These are phyloP conservation scores for Pseudococcus viburni DNA, from an alignment of 2,888 invertebrate species.

Conservation along the genomic window DNA sequence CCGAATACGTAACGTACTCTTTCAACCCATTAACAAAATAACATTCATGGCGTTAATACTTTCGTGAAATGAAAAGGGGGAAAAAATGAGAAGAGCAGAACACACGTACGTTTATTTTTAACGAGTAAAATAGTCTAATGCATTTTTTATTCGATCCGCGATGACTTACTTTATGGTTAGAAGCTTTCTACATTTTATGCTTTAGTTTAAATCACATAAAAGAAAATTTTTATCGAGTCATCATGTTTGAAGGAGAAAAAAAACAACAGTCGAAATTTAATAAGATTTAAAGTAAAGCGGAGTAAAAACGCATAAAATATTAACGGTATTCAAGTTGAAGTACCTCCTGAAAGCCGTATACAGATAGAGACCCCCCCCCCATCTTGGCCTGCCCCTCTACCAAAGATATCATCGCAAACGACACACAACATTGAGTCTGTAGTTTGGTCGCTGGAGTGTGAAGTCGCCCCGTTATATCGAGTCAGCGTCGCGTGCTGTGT, in stretches of 20 bases:
- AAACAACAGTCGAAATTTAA: conserved; percentile 32
- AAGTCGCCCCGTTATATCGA: conserved; percentile 47
- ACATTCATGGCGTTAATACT: neutral
- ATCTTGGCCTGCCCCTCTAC: neutral
- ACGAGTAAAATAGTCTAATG: conserved; percentile 22
- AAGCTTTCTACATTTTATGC: conserved; percentile 28
- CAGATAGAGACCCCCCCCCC: neutral
- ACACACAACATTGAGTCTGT: conserved; percentile 23
- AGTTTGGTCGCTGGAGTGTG: conserved; percentile 49
- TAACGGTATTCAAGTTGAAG: conserved; percentile 31
- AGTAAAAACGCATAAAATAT: conserved; percentile 43
- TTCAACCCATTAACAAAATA: conserved; percentile 3
- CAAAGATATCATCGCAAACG: neutral
- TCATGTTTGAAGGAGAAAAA: neutral
- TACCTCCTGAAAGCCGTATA: conserved; percentile 31
- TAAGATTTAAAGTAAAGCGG: conserved; percentile 6
- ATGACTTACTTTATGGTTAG: conserved; percentile 10
- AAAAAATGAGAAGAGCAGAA: neutral
- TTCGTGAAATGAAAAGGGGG: neutral
- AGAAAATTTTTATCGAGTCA: conserved; percentile 26
- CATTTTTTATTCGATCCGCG: conserved; percentile 26
- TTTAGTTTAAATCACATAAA: conserved; percentile 9
- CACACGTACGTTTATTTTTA: conserved; percentile 16
- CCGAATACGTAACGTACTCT: neutral
- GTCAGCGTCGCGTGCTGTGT: conserved; percentile 49